A percentile compares a stretch with the other conserved stretches of the same genome.
Conservation (phyloP, 2,113 vertebrate species). For the Arenaria interpres region DNA sequence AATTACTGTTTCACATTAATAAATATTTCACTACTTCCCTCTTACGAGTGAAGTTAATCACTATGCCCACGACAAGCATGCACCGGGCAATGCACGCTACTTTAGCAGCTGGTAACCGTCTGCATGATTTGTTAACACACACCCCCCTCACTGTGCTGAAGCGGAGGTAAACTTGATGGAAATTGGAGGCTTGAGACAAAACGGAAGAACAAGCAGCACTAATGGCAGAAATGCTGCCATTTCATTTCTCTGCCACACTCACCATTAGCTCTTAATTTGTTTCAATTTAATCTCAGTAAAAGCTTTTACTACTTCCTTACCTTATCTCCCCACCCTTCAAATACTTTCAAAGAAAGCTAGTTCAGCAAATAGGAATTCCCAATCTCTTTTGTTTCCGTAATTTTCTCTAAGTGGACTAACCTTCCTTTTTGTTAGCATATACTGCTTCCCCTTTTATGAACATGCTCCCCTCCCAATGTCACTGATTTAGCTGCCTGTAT, state of each 20-base stretch:
- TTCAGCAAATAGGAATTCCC: neutral
- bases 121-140: neutral
- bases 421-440: neutral
- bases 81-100: neutral
- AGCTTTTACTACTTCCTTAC: neutral
- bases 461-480: neutral
- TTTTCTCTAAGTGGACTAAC: neutral
- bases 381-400: neutral
- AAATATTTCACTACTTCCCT: no score
- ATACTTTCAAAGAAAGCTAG: neutral
- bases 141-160: neutral
- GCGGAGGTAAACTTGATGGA: neutral
- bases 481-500: neutral
- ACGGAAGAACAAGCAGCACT: neutral
- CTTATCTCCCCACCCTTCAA: neutral
- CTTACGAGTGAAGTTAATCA: no score
- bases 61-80: neutral
- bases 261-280: neutral
- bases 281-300: slow-evolving; percentile 26
- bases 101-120: neutral
- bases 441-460: neutral
- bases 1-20: no score
- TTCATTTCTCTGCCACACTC: neutral
- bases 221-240: neutral
- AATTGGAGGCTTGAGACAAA: neutral